Percentiles rank a stretch among this genome's conserved stretches.
Conservation (phyloP, 2,797 vertebrate genomes). For the Lates japonicus region DNA sequence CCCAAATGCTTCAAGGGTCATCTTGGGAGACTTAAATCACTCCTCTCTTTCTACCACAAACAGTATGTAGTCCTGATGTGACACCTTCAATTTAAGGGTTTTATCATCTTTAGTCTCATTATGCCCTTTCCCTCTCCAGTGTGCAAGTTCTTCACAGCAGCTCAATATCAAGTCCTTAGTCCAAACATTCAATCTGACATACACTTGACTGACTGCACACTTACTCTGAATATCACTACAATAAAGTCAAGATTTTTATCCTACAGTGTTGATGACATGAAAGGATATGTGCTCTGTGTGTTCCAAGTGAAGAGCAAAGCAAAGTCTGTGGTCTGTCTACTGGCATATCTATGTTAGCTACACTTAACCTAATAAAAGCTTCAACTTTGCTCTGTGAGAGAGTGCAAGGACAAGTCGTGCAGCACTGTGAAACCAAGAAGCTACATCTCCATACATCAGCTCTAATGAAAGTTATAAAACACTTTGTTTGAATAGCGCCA, state of each 20-base stretch:
- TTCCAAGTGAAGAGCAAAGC: not conserved
- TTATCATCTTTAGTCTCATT: not conserved
- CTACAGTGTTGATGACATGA: not conserved
- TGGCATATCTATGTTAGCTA: not conserved
- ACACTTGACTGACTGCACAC: not conserved
- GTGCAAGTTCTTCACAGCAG: not conserved
- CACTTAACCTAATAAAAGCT: constrained; percentile 30
- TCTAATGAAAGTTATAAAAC: constrained; percentile 50
- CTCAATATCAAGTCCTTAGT: not conserved
- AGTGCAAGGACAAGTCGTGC: not conserved
- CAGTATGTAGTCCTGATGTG: not conserved
- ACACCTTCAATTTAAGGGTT: not conserved
- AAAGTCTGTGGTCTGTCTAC: constrained; percentile 5
- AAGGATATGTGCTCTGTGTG: not conserved
- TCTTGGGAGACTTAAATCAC: not conserved
- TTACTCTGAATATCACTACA: not conserved
- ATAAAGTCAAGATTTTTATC: not conserved
- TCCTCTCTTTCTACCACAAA: not conserved
- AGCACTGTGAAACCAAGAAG: not conserved
- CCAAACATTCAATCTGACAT: not conserved
- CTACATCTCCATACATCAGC: constrained; percentile 46
- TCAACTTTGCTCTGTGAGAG: not conserved
- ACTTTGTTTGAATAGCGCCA: constrained; percentile 38
- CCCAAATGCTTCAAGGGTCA: not conserved
- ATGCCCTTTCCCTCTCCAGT: not conserved